Evolutionary conservation across 2,797 vertebrate genomes (phyloP), one percentile per base, ranked within the genome.

Genomic region (Sebastes iracundus): DNA sequence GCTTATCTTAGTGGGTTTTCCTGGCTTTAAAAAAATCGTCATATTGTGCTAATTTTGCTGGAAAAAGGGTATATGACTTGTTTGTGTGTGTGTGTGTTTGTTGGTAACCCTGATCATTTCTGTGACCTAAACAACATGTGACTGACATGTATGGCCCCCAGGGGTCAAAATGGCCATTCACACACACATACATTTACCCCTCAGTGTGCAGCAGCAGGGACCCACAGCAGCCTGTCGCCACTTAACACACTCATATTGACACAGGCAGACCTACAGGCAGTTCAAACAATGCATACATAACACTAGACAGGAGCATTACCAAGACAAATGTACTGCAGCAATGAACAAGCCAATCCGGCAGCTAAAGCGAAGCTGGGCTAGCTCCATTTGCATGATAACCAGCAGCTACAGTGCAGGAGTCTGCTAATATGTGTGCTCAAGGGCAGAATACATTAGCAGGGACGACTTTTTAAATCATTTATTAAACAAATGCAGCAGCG

Each of bases 321-420:
- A 80, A 90, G 87, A 92, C 88, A 87, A 92, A 93, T 84, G 88
- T 33, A 84, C 87, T 79, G 84, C 87, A 81, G 87, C 79, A 2
- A 32, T 12, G 59, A 80, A 72, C 64, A 52, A 65, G 79, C 80
- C 83, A 38, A 80, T 75, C 63, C 53, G 25, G 69, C 83, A 30
- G 62, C 14, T 64, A 25, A 27, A 68, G 81, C 78, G 69, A 35
- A 59, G 64, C 90, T 65, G 16, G 56, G 84, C 79, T 72, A 75
- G 74, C 69, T 13, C 59, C 56, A 88, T 93, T 92, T 90, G 91
- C 90, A 93, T 92, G 85, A 80, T 76, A 90, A 87, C 92, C 85
- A 86, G 87, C 80, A 80, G 82, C 79, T 25, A 52, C 81, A 27
- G 76, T 32, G 68, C 72, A 10, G 60, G 64, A 81, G 89, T 80